Conservation (phyloP, 2,113 vertebrate genomes). For the Takifugu flavidus region DNA sequence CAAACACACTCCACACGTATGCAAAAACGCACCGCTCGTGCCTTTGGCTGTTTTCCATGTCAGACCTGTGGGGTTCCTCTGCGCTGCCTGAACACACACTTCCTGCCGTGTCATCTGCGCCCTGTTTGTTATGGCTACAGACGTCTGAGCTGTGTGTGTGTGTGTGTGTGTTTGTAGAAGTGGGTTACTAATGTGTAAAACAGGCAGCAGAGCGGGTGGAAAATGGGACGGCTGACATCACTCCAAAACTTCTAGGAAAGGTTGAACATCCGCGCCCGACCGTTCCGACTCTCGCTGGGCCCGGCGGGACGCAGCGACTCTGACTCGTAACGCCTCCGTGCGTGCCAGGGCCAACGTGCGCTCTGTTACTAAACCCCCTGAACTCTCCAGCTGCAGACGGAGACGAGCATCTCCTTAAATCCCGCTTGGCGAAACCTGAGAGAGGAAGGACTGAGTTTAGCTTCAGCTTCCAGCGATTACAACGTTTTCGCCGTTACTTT, state of each 20-base stretch:
- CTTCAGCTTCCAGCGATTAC: too few relatives aligned
- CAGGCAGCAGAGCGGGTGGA: background rate
- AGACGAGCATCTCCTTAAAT: too few relatives aligned
- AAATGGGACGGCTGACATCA: slow-evolving; percentile 7
- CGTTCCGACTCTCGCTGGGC: background rate
- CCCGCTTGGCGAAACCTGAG: too few relatives aligned
- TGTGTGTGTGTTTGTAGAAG: slow-evolving; percentile 7
- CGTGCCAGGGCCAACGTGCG: too few relatives aligned
- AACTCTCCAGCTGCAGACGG: too few relatives aligned
- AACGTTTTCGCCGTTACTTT: too few relatives aligned
- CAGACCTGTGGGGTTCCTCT: slow-evolving; percentile 33
- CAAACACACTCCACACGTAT: too few relatives aligned
- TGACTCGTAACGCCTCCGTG: too few relatives aligned
- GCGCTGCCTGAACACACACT: slow-evolving; percentile 9
- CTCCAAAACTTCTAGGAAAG: slow-evolving; percentile 11
- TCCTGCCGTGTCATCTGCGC: slow-evolving; percentile 36
- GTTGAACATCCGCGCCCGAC: background rate
- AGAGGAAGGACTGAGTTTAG: too few relatives aligned
- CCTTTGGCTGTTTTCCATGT: slow-evolving; percentile 24
- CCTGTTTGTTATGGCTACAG: slow-evolving; percentile 56
- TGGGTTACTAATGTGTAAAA: slow-evolving; percentile 27
- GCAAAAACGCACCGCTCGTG: background rate
- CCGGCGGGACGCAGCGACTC: too few relatives aligned
- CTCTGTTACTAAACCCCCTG: too few relatives aligned
- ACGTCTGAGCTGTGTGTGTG: slow-evolving; percentile 17